These are phyloP conservation scores for Sandelia bainsii DNA, from an alignment of 2,797 vertebrate species.

Conservation along the genomic window DNA sequence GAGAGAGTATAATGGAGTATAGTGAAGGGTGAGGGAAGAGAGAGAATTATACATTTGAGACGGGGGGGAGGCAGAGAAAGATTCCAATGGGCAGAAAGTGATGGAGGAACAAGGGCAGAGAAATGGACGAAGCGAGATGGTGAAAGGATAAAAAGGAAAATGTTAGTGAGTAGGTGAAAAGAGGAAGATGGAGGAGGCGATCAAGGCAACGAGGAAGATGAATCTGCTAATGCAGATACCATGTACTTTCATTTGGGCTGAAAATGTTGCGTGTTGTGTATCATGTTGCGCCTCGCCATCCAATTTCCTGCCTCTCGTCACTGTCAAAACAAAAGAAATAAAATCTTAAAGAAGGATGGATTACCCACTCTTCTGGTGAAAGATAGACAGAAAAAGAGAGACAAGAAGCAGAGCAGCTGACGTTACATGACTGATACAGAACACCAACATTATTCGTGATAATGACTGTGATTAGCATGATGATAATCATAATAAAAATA, in stretches of 20 bases:
- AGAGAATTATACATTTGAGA: conserved; percentile 7
- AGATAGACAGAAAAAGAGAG: conserved; percentile 10
- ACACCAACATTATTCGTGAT: not conserved
- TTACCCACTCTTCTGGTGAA: conserved; percentile 27
- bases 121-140: conserved; percentile 10
- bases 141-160: conserved; percentile 7
- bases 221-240: conserved; percentile 58
- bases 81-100: conserved; percentile 13
- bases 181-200: conserved; percentile 28
- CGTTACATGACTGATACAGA: not conserved
- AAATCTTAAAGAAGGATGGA: conserved; percentile 59
- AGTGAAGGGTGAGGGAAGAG: not conserved
- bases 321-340: conserved; percentile 62
- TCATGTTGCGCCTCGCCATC: conserved; percentile 35
- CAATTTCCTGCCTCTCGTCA: conserved; percentile 61
- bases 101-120: conserved; percentile 11
- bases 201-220: conserved; percentile 43
- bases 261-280: conserved; percentile 31
- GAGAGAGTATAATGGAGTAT: too few relatives aligned
- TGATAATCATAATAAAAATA: not conserved
- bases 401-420: conserved; percentile 4
- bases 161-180: conserved; percentile 23
- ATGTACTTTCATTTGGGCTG: conserved; percentile 42
- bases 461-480: conserved; percentile 5
- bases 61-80: not conserved